Conservation (phyloP, 2,113 vertebrate genomes). For the Eulemur macaco region DNA sequence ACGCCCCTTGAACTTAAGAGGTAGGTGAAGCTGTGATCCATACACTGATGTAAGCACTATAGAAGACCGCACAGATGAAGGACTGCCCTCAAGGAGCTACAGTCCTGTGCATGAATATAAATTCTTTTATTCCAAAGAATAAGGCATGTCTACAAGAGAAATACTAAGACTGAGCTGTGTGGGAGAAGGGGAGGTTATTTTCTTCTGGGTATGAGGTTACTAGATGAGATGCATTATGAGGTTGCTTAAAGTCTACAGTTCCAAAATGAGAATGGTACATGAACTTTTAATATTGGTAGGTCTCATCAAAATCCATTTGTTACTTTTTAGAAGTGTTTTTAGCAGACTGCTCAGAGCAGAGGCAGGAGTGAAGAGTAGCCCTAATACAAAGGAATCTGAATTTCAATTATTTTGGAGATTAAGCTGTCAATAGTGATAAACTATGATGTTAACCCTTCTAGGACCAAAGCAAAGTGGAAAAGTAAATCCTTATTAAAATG, state of each 20-base stretch:
- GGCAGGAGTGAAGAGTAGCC: not conserved
- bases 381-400: not conserved
- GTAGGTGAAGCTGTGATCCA: not conserved
- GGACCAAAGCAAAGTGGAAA: not conserved
- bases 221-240: not conserved
- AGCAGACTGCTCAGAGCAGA: not conserved
- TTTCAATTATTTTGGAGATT: slow-evolving; percentile 36
- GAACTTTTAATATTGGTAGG: slow-evolving; percentile 31
- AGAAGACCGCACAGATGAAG: not conserved
- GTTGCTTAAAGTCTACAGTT: not conserved
- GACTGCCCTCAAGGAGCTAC: not conserved
- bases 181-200: not conserved
- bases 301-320: slow-evolving; percentile 31
- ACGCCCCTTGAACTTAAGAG: not conserved
- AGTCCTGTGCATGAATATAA: not conserved
- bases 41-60: not conserved
- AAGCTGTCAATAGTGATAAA: not conserved
- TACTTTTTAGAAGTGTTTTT: slow-evolving; percentile 25
- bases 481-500: not conserved
- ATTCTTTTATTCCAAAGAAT: not conserved
- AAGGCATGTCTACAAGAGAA: not conserved
- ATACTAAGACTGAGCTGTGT: not conserved
- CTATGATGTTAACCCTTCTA: not conserved
- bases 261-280: not conserved
- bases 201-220: not conserved